A percentile compares a stretch with the other conserved stretches of the same genome.
These are phyloP conservation scores for Lamprologus sp. DNA, from an alignment of 2,113 vertebrate species.

Conservation along the genomic window DNA sequence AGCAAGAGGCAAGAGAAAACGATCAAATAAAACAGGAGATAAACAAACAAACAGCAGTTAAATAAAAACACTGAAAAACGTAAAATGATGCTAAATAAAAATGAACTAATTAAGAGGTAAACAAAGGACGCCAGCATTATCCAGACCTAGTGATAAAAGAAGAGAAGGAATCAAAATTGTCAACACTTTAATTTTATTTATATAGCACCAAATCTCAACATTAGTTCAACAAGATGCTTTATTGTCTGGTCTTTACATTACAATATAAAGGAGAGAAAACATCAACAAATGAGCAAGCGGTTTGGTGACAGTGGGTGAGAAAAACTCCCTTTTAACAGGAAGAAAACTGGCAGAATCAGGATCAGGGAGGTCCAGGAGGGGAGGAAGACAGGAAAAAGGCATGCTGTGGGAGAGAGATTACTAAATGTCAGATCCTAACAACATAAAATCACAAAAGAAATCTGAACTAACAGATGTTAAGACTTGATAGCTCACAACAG, in stretches of 20 bases:
- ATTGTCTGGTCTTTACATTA: too few species aligned
- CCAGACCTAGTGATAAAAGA: background rate
- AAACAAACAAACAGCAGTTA: background rate
- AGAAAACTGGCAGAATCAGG: background rate
- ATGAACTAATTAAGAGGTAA: background rate
- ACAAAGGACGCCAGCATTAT: background rate
- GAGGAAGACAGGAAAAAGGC: background rate
- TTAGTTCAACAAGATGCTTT: background rate
- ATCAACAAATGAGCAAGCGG: background rate
- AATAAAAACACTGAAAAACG: background rate
- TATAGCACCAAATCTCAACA: background rate
- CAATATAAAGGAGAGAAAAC: too few species aligned
- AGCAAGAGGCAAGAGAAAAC: background rate
- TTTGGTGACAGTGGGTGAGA: background rate
- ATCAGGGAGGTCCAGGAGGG: background rate
- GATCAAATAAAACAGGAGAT: background rate
- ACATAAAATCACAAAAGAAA: background rate
- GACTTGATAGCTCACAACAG: background rate
- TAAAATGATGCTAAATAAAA: background rate
- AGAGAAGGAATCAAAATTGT: background rate
- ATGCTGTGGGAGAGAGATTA: background rate
- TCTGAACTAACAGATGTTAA: background rate
- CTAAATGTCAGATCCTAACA: background rate
- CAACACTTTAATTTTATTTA: background rate
- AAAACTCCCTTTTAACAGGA: background rate